Evolutionary conservation across 2,797 vertebrate species (phyloP), one percentile per base, ranked within the genome.

Genomic region (Betta splendens): DNA sequence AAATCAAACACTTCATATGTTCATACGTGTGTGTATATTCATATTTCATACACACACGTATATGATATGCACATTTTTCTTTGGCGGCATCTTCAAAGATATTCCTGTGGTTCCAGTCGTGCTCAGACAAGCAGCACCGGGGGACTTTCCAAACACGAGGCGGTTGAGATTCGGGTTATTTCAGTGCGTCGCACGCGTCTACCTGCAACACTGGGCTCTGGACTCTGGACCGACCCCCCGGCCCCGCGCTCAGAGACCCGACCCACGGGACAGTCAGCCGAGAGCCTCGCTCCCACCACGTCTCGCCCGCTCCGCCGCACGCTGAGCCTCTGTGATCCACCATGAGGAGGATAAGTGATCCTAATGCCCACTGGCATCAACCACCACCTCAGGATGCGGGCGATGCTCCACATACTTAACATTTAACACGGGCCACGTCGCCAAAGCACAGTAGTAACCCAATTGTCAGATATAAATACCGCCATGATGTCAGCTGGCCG

Each of bases 261-360:
- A 74, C 74, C 75, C 72, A 61, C 68, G 54, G 70, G 68, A 58
- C 69, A 69, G 58, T 67, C 50, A 35, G 75, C 50, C 22, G 63
- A 68, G 56, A 59, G 50, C 42, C 60, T 59, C 60, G 52, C 36
- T 35, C 50, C 9, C 5, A 39, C 29, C 33, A 17, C 29, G 40
- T 7, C 37, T 47, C n/a, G n/a, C 59, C 18, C 42, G 2, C 67
- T 33, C 52, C 57, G 50, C 49, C 42, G 54, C 29, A 46, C 42
- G 22, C 47, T 32, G 61, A 75, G 72, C 71, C 60, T 49, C 64
- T 46, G 55, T 31, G 31, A 75, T 69, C 71, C 62, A 49, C 38
- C 40, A 33, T 65, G 48, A 80, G 52, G 67, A 56, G 66, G 75
- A 83, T 81, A 55, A 56, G 49, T 45, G 69, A 26, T 47, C 26